Evolutionary conservation across 92 coral and sea anemone species (phyloP), one percentile per base, ranked within the genome.

Genomic region (Epizoanthus stellaris): DNA sequence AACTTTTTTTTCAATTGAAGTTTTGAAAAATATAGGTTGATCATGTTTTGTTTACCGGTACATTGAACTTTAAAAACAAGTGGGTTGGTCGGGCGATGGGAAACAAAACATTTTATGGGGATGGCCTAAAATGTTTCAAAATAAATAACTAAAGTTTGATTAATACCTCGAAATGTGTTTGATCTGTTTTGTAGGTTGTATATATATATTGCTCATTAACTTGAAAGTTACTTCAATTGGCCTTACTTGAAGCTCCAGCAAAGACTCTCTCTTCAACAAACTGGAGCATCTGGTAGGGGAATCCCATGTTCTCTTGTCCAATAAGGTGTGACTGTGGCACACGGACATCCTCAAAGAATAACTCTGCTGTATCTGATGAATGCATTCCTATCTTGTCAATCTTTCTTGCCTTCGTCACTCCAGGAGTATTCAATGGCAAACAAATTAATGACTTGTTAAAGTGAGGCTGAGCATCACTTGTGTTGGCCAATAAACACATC

Each of bases 221-320:
- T n/a, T 61, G 63, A 21, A 14, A 56, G 3, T 73, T 19, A 38
- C 42, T 6, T 0, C 20, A 47, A 14, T 82, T 49, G 17, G 17
- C 52, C 75, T 47, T 91, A 96, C 99, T 90, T 84, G 94, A 69
- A 15, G 99, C 98, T 63, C 96, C 95, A 76, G 98, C 99, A 88
- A 94, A 92, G 30, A 96, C 94, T 88, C 99, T 91, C 85, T 96
- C 99, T 39, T 96, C 98, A 40, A 96, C 99, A 96, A 96, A 96
- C 88, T 96, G 99, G 60, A 94, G 56, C 99, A 96, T 96, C 84
- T 96, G 99, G 75, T 96, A 96, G 4, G 94, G 74, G 62, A 96
- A 96, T 4, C 99, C 99, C 93, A 92, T 91, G 20, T 93, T 95
- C 81, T 96, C 99, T 43, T 91, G 85, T 15, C 99, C 99, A 75